Percentiles rank a stretch among this genome's conserved stretches.
Conservation (phyloP, 2,888 invertebrate species). For the Tinea trinotella region DNA sequence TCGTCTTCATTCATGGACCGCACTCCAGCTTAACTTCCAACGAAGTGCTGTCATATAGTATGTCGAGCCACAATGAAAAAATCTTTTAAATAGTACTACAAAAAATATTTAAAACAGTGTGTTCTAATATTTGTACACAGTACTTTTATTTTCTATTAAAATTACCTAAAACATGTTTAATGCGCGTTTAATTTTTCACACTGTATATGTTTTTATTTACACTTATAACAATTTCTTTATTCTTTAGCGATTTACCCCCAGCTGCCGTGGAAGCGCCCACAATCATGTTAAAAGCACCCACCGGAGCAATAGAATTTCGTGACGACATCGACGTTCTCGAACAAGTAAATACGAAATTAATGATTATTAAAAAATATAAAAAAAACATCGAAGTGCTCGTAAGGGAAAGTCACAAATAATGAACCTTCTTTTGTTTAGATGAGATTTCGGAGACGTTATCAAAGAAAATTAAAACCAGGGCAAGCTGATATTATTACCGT, state of each 20-base stretch:
- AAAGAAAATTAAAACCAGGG: constrained; percentile 66
- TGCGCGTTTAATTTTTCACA: too few relatives aligned
- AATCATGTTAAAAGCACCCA: constrained; percentile 45
- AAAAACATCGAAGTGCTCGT: background rate
- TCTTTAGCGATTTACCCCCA: constrained; percentile 43
- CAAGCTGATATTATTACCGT: constrained; percentile 70
- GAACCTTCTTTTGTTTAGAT: constrained; percentile 46
- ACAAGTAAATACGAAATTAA: constrained; percentile 39
- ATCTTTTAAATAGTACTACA: too few relatives aligned
- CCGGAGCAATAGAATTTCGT: constrained; percentile 60
- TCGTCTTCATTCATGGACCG: too few relatives aligned
- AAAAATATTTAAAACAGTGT: too few relatives aligned
- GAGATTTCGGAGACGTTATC: constrained; percentile 70
- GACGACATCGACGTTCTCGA: constrained; percentile 69
- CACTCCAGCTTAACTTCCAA: too few relatives aligned
- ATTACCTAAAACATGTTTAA: too few relatives aligned
- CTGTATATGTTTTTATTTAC: too few relatives aligned
- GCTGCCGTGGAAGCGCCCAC: constrained; percentile 39
- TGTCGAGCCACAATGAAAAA: too few relatives aligned
- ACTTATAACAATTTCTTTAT: constrained; percentile 21
- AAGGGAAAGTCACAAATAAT: background rate
- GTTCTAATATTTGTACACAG: too few relatives aligned
- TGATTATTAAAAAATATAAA: constrained; percentile 3
- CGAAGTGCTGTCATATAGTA: too few relatives aligned
- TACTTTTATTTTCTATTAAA: too few relatives aligned